A percentile compares a stretch with the other conserved stretches of the same genome.
Conservation (phyloP, 2,113 vertebrate genomes). For the Psilopsiagon aurifrons region DNA sequence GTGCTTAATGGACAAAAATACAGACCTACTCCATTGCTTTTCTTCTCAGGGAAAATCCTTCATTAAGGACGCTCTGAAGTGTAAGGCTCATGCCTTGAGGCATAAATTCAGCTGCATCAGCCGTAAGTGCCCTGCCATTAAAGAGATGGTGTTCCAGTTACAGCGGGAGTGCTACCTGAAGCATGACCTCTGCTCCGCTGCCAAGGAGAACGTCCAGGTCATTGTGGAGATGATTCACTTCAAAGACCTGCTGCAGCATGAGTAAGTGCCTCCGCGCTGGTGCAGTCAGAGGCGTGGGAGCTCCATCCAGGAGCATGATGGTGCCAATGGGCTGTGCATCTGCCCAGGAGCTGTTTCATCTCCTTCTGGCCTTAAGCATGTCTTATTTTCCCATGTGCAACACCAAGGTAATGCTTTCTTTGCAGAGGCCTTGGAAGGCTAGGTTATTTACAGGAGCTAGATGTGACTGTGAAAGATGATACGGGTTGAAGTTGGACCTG, state of each 20-base stretch:
- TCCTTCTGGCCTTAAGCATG: not conserved
- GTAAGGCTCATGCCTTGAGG: conserved; percentile 94
- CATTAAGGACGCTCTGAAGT: conserved; percentile 97
- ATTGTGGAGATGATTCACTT: conserved; percentile 99
- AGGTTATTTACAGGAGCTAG: not conserved
- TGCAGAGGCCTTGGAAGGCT: not conserved
- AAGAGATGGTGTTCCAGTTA: conserved; percentile 97
- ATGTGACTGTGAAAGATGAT: not conserved
- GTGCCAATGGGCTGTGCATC: conserved; percentile 39
- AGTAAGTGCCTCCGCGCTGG: conserved; percentile 81
- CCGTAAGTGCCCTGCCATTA: conserved; percentile 96
- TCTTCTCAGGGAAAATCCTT: conserved; percentile 93
- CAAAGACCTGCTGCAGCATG: conserved; percentile 95
- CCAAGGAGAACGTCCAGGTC: conserved; percentile 92
- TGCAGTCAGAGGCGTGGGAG: conserved; percentile 60
- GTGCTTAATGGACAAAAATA: conserved; percentile 57
- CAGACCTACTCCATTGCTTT: conserved; percentile 47
- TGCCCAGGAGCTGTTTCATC: conserved; percentile 31
- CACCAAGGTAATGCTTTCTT: not conserved
- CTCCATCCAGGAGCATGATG: conserved; percentile 42
- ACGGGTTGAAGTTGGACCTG: not conserved
- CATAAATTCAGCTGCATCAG: conserved; percentile 98
- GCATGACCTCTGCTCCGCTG: conserved; percentile 94
- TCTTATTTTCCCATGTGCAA: conserved; percentile 2
- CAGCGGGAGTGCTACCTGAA: conserved; percentile 97